Conservation (phyloP, 1,140 invertebrate genomes). For the Pteromalus puparum region DNA sequence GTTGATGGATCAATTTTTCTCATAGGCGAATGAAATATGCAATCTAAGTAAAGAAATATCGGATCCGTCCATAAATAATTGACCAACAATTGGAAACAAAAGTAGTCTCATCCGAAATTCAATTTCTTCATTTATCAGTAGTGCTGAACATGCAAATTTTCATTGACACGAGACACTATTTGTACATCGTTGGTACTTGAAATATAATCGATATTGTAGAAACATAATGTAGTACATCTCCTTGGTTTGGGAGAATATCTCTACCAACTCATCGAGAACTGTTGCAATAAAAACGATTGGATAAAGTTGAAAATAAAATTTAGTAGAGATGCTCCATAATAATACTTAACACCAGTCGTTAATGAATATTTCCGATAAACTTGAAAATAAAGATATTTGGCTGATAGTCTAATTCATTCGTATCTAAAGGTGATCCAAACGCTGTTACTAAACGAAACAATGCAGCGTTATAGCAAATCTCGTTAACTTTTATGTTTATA, state of each 20-base stretch:
- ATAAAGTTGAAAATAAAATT: neutral
- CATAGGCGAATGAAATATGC: neutral
- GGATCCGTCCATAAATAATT: constrained; percentile 46
- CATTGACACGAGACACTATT: too few relatives aligned
- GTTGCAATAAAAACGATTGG: neutral
- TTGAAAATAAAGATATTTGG: neutral
- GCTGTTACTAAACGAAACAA: neutral
- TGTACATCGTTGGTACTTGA: too few relatives aligned
- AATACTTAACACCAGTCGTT: neutral
- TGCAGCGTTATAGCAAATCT: neutral
- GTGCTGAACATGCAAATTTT: neutral
- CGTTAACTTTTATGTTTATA: constrained; percentile 11
- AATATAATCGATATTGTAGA: too few relatives aligned
- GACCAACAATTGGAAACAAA: constrained; percentile 13
- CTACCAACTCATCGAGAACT: neutral
- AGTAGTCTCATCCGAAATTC: neutral
- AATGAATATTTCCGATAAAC: neutral
- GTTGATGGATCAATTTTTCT: constrained; percentile 11
- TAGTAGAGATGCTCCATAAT: neutral
- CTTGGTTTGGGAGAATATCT: neutral
- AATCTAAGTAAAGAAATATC: constrained; percentile 18
- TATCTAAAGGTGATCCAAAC: constrained; percentile 12
- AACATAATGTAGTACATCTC: neutral
- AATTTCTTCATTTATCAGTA: neutral
- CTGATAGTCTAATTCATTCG: neutral